A percentile compares a stretch with the other conserved stretches of the same genome.
phyloP scores from a whole-genome alignment of 2,113 vertebrate species.

The Chaetops frenatus region DNA sequence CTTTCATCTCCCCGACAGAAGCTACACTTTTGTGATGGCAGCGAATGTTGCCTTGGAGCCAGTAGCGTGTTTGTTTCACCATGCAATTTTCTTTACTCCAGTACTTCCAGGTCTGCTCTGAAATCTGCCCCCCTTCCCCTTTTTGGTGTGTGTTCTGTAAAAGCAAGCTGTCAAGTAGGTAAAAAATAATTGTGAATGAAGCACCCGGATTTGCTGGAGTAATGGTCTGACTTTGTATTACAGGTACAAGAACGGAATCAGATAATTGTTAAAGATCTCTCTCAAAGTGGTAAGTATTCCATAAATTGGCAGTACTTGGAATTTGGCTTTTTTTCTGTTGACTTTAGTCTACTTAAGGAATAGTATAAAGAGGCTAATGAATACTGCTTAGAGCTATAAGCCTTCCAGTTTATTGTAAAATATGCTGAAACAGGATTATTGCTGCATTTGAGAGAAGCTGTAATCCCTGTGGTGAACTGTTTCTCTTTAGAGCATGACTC shows the following conservation, averaged over 20 bases:
- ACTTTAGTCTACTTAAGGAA: neutral
- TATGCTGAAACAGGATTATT: neutral
- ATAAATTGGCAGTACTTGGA: neutral
- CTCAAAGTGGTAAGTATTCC: neutral
- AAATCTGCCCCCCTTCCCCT: neutral
- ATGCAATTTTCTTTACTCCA: neutral
- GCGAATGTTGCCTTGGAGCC: neutral
- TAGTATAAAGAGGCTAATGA: neutral
- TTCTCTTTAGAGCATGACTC: neutral
- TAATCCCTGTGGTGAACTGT: neutral
- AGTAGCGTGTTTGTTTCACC: neutral
- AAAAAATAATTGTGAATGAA: neutral
- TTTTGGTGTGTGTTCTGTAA: neutral
- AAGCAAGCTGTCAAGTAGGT: neutral
- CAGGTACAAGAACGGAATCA: neutral
- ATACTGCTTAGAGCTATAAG: neutral
- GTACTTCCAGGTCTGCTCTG: neutral
- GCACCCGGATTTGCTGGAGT: neutral
- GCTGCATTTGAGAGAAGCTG: neutral
- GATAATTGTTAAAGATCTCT: constrained; percentile 17
- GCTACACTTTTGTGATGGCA: neutral
- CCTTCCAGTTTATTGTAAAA: neutral
- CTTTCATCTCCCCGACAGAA: neutral
- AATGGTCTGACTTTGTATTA: neutral
- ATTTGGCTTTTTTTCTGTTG: neutral